These are phyloP conservation scores for Magallana gigas DNA, from an alignment of 1,140 invertebrate species.

Conservation along the genomic window DNA sequence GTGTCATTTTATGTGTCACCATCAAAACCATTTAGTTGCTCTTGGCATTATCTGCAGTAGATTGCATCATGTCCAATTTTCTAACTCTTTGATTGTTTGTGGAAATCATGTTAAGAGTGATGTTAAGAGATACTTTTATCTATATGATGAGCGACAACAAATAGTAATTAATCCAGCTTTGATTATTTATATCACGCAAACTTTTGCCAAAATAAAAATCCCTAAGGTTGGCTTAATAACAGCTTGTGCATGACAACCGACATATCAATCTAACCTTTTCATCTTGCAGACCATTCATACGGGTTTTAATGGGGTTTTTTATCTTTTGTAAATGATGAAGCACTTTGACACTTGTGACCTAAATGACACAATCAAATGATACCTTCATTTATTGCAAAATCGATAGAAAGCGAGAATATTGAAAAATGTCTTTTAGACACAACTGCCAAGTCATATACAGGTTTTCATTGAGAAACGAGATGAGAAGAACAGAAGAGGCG, in stretches of 20 bases:
- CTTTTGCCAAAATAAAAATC: neutral
- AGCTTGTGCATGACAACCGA: neutral
- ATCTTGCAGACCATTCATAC: neutral
- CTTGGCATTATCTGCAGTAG: too few relatives aligned
- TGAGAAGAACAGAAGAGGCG: too few relatives aligned
- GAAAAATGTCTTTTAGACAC: too few relatives aligned
- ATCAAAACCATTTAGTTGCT: too few relatives aligned
- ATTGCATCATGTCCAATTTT: too few relatives aligned
- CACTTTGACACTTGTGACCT: neutral
- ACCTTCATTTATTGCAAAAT: too few relatives aligned
- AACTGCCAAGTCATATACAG: too few relatives aligned
- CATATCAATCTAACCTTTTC: neutral
- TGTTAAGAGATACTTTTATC: neutral
- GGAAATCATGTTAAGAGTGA: too few relatives aligned
- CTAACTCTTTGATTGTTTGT: too few relatives aligned
- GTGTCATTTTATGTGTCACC: too few relatives aligned
- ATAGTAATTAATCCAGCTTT: conserved; percentile 6
- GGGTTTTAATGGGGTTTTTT: neutral
- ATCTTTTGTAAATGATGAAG: neutral
- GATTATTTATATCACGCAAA: neutral
- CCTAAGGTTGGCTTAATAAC: neutral
- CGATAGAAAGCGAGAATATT: too few relatives aligned
- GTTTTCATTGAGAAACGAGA: too few relatives aligned
- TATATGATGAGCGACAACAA: neutral
- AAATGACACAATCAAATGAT: neutral